Evolutionary conservation across 2,113 vertebrate genomes (phyloP).

Genomic region (Podilymbus podiceps): DNA sequence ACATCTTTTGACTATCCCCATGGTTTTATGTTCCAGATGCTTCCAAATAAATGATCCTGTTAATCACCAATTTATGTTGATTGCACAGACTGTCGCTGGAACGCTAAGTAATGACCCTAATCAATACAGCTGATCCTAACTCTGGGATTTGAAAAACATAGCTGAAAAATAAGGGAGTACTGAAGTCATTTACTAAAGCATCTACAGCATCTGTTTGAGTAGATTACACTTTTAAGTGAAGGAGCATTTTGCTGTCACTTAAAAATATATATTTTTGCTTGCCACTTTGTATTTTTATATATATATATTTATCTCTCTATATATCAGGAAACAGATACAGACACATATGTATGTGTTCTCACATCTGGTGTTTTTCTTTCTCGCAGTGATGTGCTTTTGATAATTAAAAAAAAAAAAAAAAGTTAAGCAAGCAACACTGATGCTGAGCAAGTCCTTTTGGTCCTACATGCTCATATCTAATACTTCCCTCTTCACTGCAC

Average conservation of each 20-base stretch:
- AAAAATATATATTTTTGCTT: not conserved
- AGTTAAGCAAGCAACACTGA: not conserved
- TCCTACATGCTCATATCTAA: not conserved
- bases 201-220: not conserved
- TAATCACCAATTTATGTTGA: conserved; percentile 37
- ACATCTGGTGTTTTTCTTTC: not conserved
- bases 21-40: conserved; percentile 9
- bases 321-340: not conserved
- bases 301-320: no score
- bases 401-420: not conserved
- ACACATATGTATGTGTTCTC: not conserved
- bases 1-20: not conserved
- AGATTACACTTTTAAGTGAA: not conserved
- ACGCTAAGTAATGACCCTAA: conserved; percentile 3
- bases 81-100: not conserved
- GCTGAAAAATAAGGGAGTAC: not conserved
- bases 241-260: not conserved
- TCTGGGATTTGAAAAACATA: not conserved
- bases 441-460: not conserved
- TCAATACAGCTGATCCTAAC: conserved; percentile 8
- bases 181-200: not conserved
- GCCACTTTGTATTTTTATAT: not conserved
- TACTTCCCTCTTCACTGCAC: not conserved
- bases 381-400: not conserved
- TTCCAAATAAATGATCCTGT: conserved; percentile 18